Conservation (phyloP, 2,888 invertebrate species). For the Parthenolecanium corni region DNA sequence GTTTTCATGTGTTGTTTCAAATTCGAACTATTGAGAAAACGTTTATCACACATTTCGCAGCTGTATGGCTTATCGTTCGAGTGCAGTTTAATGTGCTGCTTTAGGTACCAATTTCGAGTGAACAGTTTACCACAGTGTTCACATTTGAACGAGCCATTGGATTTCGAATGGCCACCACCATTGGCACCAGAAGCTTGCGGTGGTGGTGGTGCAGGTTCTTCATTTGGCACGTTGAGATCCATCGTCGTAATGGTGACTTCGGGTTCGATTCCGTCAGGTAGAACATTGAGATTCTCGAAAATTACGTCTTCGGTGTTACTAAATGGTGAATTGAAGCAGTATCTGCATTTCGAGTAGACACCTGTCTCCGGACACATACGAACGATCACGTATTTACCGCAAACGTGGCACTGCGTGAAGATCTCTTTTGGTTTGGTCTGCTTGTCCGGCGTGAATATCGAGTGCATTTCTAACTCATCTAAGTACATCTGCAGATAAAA, state of each 20-base stretch:
- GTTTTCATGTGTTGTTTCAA: constrained; percentile 19
- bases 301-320: neutral
- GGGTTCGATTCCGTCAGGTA: too few species aligned
- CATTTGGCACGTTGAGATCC: neutral
- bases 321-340: constrained; percentile 16
- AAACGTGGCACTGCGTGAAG: constrained; percentile 10
- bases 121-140: constrained; percentile 15
- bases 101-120: constrained; percentile 19
- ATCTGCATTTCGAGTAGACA: constrained; percentile 11
- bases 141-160: constrained; percentile 11
- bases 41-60: constrained; percentile 15
- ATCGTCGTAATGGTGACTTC: neutral
- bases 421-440: constrained; percentile 17
- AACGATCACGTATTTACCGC: constrained; percentile 16
- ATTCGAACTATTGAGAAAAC: constrained; percentile 20
- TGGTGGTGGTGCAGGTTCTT: neutral
- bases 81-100: constrained; percentile 19
- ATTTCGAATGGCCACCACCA: neutral
- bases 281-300: neutral
- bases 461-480: neutral
- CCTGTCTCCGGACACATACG: constrained; percentile 18
- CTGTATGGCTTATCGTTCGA: constrained; percentile 16
- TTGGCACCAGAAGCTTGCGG: too few species aligned
- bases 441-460: constrained; percentile 8
- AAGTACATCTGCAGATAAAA: neutral